Percentiles rank a stretch among this genome's conserved stretches.
Evolutionary conservation across 1,140 invertebrate genomes (phyloP).

Genomic region (Leptopilina boulardi): DNA sequence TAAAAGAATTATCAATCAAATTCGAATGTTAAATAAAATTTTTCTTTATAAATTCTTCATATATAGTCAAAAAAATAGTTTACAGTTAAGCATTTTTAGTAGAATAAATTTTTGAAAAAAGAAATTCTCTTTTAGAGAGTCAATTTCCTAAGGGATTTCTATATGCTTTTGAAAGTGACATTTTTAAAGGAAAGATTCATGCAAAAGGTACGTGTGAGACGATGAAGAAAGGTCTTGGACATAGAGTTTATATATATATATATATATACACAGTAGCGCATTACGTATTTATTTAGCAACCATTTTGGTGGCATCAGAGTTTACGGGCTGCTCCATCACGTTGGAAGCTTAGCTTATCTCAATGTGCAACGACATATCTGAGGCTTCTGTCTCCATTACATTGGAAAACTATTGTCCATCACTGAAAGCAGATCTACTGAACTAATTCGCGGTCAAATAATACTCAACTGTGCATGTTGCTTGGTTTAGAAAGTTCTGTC

Average conservation of each 20-base stretch:
- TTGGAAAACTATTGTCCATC: constrained; percentile 62
- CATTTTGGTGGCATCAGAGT: constrained; percentile 71
- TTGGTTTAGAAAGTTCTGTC: constrained; percentile 58
- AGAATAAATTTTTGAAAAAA: too few species aligned
- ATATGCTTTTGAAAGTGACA: neutral
- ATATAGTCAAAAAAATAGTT: too few species aligned
- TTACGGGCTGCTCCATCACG: constrained; percentile 72
- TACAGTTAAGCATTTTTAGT: too few species aligned
- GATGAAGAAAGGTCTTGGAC: constrained; percentile 48
- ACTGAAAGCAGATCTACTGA: constrained; percentile 56
- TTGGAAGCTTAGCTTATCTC: constrained; percentile 74
- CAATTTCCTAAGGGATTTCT: too few species aligned
- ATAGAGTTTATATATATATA: too few species aligned
- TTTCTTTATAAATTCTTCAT: too few species aligned
- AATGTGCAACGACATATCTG: constrained; percentile 72
- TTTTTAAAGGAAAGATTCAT: neutral
- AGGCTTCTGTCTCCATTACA: constrained; percentile 65
- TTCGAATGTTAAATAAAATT: too few species aligned
- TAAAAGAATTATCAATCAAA: too few species aligned
- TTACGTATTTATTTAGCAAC: constrained; percentile 69
- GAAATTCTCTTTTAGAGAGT: too few species aligned
- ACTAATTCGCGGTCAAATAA: constrained; percentile 65
- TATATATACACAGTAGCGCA: constrained; percentile 43
- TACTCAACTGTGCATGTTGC: constrained; percentile 36
- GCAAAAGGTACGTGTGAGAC: constrained; percentile 35